Conservation (phyloP, 2,797 vertebrate species). For the Galagoides demidoff region DNA sequence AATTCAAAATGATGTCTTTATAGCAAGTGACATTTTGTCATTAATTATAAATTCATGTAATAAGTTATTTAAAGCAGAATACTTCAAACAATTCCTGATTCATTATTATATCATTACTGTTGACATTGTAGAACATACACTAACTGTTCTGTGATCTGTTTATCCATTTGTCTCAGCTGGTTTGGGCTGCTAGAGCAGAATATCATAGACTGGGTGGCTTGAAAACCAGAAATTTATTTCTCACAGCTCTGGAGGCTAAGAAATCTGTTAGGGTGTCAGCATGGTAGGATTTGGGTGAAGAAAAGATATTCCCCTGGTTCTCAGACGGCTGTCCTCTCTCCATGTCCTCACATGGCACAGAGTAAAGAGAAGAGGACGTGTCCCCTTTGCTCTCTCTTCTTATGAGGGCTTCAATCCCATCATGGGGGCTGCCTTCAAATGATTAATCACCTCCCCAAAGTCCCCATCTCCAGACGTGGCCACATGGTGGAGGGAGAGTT, state of each 20-base stretch:
- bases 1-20: conserved; percentile 24
- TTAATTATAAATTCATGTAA: not conserved
- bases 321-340: not conserved
- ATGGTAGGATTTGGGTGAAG: not conserved
- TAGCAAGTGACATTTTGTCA: conserved; percentile 15
- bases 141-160: not conserved
- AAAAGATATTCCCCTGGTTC: not conserved
- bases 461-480: not conserved
- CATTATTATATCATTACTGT: not conserved
- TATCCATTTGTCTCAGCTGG: not conserved
- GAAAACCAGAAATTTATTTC: not conserved
- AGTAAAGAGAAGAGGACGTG: not conserved
- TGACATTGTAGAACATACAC: not conserved
- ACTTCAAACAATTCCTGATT: not conserved
- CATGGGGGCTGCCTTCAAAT: not conserved
- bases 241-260: not conserved
- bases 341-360: not conserved
- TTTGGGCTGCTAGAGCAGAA: not conserved
- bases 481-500: not conserved
- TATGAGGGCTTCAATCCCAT: not conserved
- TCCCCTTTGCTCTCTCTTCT: not conserved
- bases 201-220: not conserved
- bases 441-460: not conserved
- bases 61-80: conserved; percentile 29
- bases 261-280: not conserved